A percentile compares a stretch with the other conserved stretches of the same genome.
Evolutionary conservation across 2,113 vertebrate genomes (phyloP).

Genomic region (Paratilapia polleni): DNA sequence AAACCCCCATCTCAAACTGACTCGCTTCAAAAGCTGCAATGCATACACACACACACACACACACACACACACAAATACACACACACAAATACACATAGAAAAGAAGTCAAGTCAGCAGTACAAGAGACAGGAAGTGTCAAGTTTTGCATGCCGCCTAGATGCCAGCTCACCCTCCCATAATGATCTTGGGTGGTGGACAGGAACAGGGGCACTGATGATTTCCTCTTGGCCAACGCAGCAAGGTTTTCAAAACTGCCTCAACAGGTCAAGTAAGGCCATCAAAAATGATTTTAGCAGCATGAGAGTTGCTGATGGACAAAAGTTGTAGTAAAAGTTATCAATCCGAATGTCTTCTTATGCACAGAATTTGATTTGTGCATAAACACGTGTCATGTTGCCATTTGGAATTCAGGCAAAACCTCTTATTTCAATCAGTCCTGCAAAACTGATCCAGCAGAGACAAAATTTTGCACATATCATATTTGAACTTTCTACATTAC

Average conservation of each 20-base stretch:
- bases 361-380: background rate
- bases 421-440: background rate
- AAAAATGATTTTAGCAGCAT: background rate
- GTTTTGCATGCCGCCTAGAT: conserved; percentile 16
- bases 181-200: conserved; percentile 18
- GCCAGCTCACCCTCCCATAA: conserved; percentile 22
- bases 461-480: background rate
- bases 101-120: conserved; percentile 52
- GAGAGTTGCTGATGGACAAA: background rate
- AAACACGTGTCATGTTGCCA: background rate
- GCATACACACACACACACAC: background rate
- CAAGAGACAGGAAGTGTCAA: conserved; percentile 53
- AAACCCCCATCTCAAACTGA: background rate
- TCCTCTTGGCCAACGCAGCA: conserved; percentile 16
- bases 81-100: background rate
- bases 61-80: background rate
- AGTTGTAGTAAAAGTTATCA: background rate
- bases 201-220: conserved; percentile 34
- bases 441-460: background rate
- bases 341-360: background rate
- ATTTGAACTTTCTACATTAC: background rate
- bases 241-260: background rate
- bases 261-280: conserved; percentile 1
- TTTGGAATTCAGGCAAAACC: background rate
- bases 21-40: background rate